phyloP scores from a whole-genome alignment of 1,140 invertebrate species.

The Chlorops oryzae region DNA sequence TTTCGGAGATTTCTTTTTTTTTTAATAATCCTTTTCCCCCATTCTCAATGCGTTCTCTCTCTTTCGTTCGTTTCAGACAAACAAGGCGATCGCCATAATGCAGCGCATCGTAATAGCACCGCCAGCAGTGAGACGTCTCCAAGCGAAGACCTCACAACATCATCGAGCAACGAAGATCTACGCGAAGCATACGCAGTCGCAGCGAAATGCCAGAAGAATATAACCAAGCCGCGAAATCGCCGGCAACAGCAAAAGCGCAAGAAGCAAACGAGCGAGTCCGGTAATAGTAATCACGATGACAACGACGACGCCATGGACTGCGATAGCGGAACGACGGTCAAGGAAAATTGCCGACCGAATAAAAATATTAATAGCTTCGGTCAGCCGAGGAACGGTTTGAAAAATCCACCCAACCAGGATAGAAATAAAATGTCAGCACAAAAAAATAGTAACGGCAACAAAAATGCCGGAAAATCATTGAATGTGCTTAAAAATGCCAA shows the following conservation, averaged over 20 bases:
- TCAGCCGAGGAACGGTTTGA: too few relatives aligned
- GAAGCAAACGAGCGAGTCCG: slow-evolving; percentile 3
- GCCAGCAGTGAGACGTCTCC: slow-evolving; percentile 37
- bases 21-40: too few relatives aligned
- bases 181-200: slow-evolving; percentile 2
- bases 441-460: too few relatives aligned
- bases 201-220: slow-evolving; percentile 17
- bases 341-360: slow-evolving; percentile 14
- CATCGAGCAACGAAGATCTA: slow-evolving; percentile 35
- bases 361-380: slow-evolving; percentile 4
- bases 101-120: slow-evolving; percentile 40
- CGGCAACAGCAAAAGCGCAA: slow-evolving; percentile 5
- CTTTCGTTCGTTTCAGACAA: too few relatives aligned
- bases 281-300: neutral
- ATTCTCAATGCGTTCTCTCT: too few relatives aligned
- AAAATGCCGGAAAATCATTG: too few relatives aligned
- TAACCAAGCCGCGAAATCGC: slow-evolving; percentile 6
- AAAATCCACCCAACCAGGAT: too few relatives aligned
- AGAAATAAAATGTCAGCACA: too few relatives aligned
- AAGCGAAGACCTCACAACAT: slow-evolving; percentile 28
- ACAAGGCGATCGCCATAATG: slow-evolving; percentile 40
- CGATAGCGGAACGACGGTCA: slow-evolving; percentile 5
- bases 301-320: slow-evolving; percentile 1
- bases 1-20: too few relatives aligned
- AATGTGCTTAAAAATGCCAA: too few relatives aligned